Evolutionary conservation across 2,797 vertebrate genomes (phyloP).

Genomic region (Sebastolobus altivelis): DNA sequence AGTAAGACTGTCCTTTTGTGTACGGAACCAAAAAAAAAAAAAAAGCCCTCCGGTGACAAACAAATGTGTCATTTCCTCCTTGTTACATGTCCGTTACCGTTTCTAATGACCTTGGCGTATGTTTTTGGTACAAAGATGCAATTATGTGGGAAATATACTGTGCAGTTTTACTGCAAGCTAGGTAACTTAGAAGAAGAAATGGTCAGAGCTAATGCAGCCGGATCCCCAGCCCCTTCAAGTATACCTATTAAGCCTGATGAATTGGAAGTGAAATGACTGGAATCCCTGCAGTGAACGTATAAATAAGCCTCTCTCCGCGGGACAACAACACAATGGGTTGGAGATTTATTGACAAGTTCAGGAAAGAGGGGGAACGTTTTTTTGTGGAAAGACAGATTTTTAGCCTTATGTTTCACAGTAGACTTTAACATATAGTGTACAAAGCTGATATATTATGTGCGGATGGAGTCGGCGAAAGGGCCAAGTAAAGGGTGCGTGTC

Average conservation of each 20-base stretch:
- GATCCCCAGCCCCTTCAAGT: conserved; percentile 53
- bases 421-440: neutral
- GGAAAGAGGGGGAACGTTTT: conserved; percentile 2
- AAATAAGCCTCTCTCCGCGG: conserved; percentile 54
- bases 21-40: conserved; percentile 2
- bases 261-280: conserved; percentile 68
- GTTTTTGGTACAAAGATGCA: conserved; percentile 49
- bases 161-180: conserved; percentile 39
- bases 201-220: conserved; percentile 39
- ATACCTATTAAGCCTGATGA: conserved; percentile 67
- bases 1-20: conserved; percentile 1
- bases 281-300: conserved; percentile 56
- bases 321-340: conserved; percentile 39
- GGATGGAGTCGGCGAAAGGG: neutral
- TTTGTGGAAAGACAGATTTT: conserved; percentile 3
- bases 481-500: neutral
- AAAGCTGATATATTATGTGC: neutral
- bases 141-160: conserved; percentile 55
- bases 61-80: conserved; percentile 33
- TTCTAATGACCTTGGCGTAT: conserved; percentile 53
- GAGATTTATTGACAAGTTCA: conserved; percentile 65
- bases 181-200: conserved; percentile 44
- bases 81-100: conserved; percentile 23
- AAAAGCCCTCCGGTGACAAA: conserved; percentile 28
- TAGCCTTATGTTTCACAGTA: conserved; percentile 28